Evolutionary conservation across 2,113 vertebrate genomes (phyloP).

Genomic region (Ciconia maguari): DNA sequence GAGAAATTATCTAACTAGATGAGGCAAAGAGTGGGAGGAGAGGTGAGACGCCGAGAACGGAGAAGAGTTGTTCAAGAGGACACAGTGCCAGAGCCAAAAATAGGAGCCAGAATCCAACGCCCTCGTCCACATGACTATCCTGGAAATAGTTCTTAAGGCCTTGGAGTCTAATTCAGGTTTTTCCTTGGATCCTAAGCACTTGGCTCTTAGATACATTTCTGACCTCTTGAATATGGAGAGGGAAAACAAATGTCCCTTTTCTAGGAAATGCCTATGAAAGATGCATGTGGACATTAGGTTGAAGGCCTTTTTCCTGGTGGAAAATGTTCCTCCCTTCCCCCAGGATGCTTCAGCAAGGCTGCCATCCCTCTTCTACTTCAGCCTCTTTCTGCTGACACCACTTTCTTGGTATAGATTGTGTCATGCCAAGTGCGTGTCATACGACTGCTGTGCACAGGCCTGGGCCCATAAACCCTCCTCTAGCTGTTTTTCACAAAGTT

Average conservation of each 20-base stretch:
- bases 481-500: fast-evolving
- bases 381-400: not conserved
- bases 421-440: fast-evolving
- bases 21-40: not conserved
- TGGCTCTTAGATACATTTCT: not conserved
- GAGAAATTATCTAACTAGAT: not conserved
- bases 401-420: not conserved
- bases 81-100: not conserved
- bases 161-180: not conserved
- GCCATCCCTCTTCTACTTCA: not conserved
- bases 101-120: not conserved
- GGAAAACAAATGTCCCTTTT: not conserved
- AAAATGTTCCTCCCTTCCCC: not conserved
- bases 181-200: not conserved
- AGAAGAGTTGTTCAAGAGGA: not conserved
- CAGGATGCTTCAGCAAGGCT: not conserved
- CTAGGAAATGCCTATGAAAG: not conserved
- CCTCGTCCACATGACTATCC: not conserved
- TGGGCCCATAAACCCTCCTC: not conserved
- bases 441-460: not conserved
- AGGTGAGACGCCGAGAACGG: not conserved
- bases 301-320: not conserved
- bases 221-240: not conserved
- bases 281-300: not conserved
- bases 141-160: not conserved